phyloP scores from a whole-genome alignment of 2,113 vertebrate genomes.

The Pangasianodon gigas region DNA sequence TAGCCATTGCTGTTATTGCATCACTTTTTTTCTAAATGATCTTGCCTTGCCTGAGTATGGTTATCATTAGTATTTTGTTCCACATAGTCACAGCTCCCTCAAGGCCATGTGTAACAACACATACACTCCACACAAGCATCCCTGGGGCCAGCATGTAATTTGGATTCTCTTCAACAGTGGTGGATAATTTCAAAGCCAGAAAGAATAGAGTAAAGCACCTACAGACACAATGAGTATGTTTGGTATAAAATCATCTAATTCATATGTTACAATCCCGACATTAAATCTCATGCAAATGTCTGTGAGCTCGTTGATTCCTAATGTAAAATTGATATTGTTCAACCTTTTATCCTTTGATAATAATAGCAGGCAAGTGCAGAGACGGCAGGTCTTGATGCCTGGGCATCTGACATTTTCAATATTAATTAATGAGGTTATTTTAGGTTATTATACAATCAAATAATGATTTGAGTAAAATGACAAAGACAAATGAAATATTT shows the following conservation, averaged over 20 bases:
- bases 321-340: conserved; percentile 3
- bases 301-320: neutral
- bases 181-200: conserved; percentile 13
- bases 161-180: conserved; percentile 28
- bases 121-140: conserved; percentile 18
- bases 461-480: conserved; percentile 5
- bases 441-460: conserved; percentile 8
- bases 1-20: conserved; percentile 1
- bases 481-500: neutral
- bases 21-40: conserved; percentile 1
- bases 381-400: neutral
- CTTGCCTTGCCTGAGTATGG: neutral
- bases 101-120: conserved; percentile 16
- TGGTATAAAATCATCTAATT: neutral
- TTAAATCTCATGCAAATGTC: neutral
- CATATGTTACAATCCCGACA: neutral
- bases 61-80: conserved; percentile 29
- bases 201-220: conserved; percentile 7
- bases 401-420: conserved; percentile 8
- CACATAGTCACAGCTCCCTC: conserved; percentile 18
- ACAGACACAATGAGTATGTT: neutral
- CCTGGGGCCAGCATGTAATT: conserved; percentile 19
- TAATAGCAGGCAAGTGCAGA: conserved; percentile 9
- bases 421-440: neutral
- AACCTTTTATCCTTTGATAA: conserved; percentile 1